Evolutionary conservation across 2,113 vertebrate species (phyloP).

Genomic region (Motacilla alba): DNA sequence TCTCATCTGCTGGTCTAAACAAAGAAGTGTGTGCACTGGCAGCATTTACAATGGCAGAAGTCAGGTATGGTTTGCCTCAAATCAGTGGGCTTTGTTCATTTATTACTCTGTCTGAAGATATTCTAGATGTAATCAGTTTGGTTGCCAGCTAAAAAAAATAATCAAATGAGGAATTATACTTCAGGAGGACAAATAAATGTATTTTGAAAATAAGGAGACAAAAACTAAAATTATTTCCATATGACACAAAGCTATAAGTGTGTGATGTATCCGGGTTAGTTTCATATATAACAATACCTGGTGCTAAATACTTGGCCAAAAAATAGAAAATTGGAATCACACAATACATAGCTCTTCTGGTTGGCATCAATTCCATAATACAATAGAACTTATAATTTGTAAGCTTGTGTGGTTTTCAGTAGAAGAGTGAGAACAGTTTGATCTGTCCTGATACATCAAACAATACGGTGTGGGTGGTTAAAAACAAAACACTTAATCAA

Average conservation of each 20-base stretch:
- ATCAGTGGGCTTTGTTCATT: background rate
- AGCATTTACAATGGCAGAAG: background rate
- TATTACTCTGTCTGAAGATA: background rate
- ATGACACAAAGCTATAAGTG: background rate
- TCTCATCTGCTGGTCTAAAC: background rate
- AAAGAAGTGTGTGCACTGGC: background rate
- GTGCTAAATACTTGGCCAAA: conserved; percentile 27
- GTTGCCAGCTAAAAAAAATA: conserved; percentile 54
- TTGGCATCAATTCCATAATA: conserved; percentile 65
- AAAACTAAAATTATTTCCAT: conserved; percentile 35
- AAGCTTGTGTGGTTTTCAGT: conserved; percentile 57
- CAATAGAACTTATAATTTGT: conserved; percentile 71
- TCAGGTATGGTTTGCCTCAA: background rate
- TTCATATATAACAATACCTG: conserved; percentile 11
- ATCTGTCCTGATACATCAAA: conserved; percentile 66
- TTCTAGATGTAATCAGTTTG: conserved; percentile 3
- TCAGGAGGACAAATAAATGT: conserved; percentile 36
- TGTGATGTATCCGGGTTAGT: conserved; percentile 22
- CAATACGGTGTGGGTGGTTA: conserved; percentile 55
- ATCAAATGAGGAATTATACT: conserved; percentile 1
- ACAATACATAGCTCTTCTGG: conserved; percentile 41
- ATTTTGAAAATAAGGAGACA: conserved; percentile 31
- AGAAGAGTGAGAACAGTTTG: conserved; percentile 64
- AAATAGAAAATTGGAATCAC: conserved; percentile 47
- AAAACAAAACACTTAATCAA: conserved; percentile 77